Evolutionary conservation across 2,113 vertebrate species (phyloP), one percentile per base, ranked within the genome.

Genomic region (Silurus meridionalis): DNA sequence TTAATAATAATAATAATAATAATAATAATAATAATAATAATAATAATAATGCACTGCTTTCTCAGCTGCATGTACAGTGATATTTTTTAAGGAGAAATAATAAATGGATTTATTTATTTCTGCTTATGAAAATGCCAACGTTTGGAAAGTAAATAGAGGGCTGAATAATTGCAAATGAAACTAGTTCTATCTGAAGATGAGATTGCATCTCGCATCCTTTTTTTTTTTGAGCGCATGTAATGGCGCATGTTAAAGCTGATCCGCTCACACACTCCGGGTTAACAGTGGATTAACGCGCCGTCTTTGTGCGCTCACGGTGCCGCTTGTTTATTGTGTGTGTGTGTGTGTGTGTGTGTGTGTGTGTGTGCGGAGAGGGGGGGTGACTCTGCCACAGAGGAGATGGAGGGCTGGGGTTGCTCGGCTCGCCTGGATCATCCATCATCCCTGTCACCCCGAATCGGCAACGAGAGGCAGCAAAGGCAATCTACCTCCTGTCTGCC

Each of bases 351-450:
- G 75, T 66, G 37, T 86, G 87, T 88, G 90, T 66, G 87, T 91
- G 83, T 89, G 87, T 17, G 78, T 46, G 77, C 64, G 61, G 14
- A 88, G 85, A 83, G 90, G 92, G 92, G 92, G 93, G 90, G 96
- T 94, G 93, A 95, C 95, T 96, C 92, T 96, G 97, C 96, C 96
- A 96, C 93, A 75, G 95, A 94, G 95, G 95, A 96, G 97, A 95
- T 94, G 95, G 94, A 96, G 96, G 96, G 96, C 96, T 94, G 97
- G 97, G 95, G 96, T 95, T 95, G 96, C 93, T 94, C 95, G 94
- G 96, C 95, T 94, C 94, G 88, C 95, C 95, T 88, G 94, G 95
- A 95, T 97, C 97, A 99, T 99, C 97, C 97, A 99, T 99, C 98
- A 99, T 97, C 94, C 93, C 96, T 97, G 97, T 97, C 97, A 96